phyloP scores from a whole-genome alignment of 2,797 vertebrate species.

The Gallirallus australis region DNA sequence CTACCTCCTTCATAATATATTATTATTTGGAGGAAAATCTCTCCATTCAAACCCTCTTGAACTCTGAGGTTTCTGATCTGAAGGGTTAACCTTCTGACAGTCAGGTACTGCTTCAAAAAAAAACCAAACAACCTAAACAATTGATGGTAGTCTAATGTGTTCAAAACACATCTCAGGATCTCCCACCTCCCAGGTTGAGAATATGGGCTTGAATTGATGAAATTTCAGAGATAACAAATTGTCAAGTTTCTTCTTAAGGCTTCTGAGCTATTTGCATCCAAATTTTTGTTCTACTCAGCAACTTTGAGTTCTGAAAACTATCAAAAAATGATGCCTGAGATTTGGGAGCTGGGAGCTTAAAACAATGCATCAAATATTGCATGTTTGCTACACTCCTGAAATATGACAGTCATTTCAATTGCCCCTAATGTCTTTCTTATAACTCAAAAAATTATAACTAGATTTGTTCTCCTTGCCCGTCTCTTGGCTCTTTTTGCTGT shows the following conservation, averaged over 20 bases:
- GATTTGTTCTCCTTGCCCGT: neutral
- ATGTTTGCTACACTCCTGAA: neutral
- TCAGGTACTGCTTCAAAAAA: neutral
- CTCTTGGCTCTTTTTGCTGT: neutral
- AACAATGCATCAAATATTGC: neutral
- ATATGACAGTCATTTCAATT: neutral
- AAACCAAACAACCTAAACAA: too few relatives aligned
- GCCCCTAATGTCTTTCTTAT: neutral
- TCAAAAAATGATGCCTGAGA: neutral
- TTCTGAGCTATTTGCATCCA: neutral
- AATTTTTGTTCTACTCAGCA: neutral
- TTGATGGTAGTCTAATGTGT: neutral
- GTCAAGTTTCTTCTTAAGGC: neutral
- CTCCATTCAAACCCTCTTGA: neutral
- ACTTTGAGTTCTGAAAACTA: neutral
- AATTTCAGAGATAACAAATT: neutral
- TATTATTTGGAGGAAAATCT: neutral
- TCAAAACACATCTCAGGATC: neutral
- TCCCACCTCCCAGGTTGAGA: neutral
- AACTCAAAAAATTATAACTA: neutral
- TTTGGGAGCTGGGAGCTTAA: neutral
- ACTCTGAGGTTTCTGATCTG: neutral
- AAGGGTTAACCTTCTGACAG: neutral
- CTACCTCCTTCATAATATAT: neutral
- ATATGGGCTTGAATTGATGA: neutral